Base-by-base conservation (phyloP, 2,888 invertebrate species). In the Nymphalis c-album region DNA sequence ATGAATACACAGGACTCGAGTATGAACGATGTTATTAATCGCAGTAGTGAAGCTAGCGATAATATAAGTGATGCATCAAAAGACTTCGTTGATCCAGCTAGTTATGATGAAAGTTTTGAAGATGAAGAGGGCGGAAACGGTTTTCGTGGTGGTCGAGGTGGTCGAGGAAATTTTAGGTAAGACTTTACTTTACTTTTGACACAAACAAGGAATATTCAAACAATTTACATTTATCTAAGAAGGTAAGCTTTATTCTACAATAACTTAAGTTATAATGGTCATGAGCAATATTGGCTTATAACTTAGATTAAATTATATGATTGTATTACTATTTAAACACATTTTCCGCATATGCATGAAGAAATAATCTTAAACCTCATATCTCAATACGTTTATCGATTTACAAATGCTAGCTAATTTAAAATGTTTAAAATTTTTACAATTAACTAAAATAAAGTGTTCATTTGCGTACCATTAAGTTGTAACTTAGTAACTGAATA, bases 141-240 rank as follows among this genome's bases (percentile, higher is more conserved):
- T 71, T 91, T 86, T 74, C 80, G 92, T 59, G 86, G 85, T 46
- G 84, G 84, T 60, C 82, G 90, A 1, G 88, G 90, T 45, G 90
- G 90, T 20, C 87, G 91, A 16, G 91, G 90, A 0, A 89, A 85
- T 71, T 92, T 88, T 79, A 89, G 90, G 92, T 92, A 75, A 17
- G 31, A 31, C 7, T 40, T 57, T 18, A 5, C 18, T 40, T 6
- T 10, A 40, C 40, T 40, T 57, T 5, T 18, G 2, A 35, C 57
- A 1, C 8, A n/a, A 35, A 13, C 20, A 57, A 57, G 2, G 18
- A 17, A 22, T 1, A 17, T 55, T 7, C 53, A 7, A 26, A 55
- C 26, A 55, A 55, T n/a, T 53, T 55, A 7, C 17, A 17, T 31
- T 26, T 8, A 31, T 7, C 17, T 17, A 17, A 31, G 16, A 31